These are phyloP conservation scores for Medauroidea extradentata DNA, from an alignment of 1,140 invertebrate genomes.

Conservation along the genomic window DNA sequence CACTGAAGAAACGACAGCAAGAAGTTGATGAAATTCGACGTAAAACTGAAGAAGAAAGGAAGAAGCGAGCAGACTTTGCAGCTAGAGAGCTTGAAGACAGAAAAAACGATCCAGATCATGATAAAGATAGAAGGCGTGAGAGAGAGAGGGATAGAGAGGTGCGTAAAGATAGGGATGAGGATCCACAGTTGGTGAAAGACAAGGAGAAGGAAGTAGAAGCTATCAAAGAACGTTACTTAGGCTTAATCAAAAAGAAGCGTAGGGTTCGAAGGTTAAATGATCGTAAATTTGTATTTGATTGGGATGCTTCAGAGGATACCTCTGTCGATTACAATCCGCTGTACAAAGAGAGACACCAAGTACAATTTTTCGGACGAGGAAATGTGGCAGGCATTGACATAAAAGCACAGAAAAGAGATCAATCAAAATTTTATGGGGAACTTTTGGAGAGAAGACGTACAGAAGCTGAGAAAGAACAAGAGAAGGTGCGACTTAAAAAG, in stretches of 20 bases:
- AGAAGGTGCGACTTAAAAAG: constrained; percentile 90
- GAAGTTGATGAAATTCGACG: constrained; percentile 69
- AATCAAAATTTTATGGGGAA: constrained; percentile 97
- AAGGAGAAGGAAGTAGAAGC: constrained; percentile 90
- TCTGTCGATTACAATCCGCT: constrained; percentile 96
- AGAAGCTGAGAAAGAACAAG: constrained; percentile 96
- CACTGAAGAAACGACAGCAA: constrained; percentile 81
- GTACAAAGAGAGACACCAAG: constrained; percentile 92
- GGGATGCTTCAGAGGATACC: constrained; percentile 98
- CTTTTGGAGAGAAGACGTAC: constrained; percentile 92
- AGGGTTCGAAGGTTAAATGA: constrained; percentile 91
- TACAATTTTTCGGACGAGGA: constrained; percentile 95
- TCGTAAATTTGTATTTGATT: constrained; percentile 99
- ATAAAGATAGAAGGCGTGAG: constrained; percentile 32
- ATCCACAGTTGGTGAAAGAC: constrained; percentile 55
- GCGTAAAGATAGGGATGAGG: constrained; percentile 37
- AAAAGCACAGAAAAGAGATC: constrained; percentile 94
- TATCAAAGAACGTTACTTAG: constrained; percentile 93
- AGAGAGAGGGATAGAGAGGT: constrained; percentile 39
- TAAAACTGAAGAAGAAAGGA: constrained; percentile 65
- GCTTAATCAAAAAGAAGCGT: constrained; percentile 90
- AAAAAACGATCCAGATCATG: constrained; percentile 24
- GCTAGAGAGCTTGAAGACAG: constrained; percentile 50
- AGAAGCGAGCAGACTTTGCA: constrained; percentile 55
- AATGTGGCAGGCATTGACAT: constrained; percentile 98